These are phyloP conservation scores for Beris morrisii DNA, from an alignment of 2,888 invertebrate genomes.

Conservation along the genomic window DNA sequence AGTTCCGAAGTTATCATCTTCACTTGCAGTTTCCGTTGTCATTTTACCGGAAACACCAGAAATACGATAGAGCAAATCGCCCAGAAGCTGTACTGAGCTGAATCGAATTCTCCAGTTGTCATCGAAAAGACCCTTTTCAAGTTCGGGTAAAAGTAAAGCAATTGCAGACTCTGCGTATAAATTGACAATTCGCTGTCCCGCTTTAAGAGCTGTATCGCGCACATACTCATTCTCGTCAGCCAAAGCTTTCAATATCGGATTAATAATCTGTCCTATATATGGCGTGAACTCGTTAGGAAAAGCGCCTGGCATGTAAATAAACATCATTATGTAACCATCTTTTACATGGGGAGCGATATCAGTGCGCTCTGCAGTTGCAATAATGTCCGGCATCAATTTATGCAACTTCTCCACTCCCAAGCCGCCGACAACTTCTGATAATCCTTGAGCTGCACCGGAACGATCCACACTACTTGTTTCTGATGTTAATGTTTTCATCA, in stretches of 20 bases:
- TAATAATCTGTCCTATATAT: conserved; percentile 95
- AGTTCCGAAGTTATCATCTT: conserved; percentile 99
- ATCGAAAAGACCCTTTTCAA: conserved; percentile 93
- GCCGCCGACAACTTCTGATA: conserved; percentile 97
- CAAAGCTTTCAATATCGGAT: conserved; percentile 93
- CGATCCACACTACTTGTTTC: conserved; percentile 94
- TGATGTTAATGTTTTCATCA: conserved; percentile 96
- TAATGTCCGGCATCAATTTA: conserved; percentile 96
- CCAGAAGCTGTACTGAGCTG: conserved; percentile 92
- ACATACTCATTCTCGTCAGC: conserved; percentile 99
- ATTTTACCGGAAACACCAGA: conserved; percentile 98
- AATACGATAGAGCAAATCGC: conserved; percentile 93
- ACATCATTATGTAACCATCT: conserved; percentile 99
- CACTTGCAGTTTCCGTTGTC: conserved; percentile 97
- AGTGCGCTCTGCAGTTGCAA: conserved; percentile 87
- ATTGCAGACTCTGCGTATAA: conserved; percentile 96
- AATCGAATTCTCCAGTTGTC: conserved; percentile 98
- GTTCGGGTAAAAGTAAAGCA: conserved; percentile 85
- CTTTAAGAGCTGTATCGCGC: conserved; percentile 92
- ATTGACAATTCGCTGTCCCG: conserved; percentile 95
- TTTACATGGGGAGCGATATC: conserved; percentile 96
- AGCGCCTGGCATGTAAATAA: conserved; percentile 97
- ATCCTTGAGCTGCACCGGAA: conserved; percentile 93
- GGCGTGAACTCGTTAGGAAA: conserved; percentile 94
- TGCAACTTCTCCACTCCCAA: conserved; percentile 93